Conservation (phyloP, 2,113 vertebrate genomes). For the Silurus asotus region DNA sequence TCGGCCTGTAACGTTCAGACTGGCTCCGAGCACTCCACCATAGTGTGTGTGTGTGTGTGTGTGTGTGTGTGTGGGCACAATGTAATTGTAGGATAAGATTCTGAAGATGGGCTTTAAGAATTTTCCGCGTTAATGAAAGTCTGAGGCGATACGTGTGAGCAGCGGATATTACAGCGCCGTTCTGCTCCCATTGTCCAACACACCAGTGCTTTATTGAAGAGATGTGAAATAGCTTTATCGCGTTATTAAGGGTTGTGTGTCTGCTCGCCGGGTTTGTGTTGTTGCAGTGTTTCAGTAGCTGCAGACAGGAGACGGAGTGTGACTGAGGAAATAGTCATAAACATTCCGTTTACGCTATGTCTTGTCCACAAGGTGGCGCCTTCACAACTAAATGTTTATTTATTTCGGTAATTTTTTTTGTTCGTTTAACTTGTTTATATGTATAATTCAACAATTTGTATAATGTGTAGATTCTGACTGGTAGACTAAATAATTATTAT, state of each 20-base stretch:
- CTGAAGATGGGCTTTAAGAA: conserved; percentile 50
- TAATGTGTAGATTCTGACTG: too few species aligned
- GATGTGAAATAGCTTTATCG: conserved; percentile 59
- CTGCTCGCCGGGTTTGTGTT: conserved; percentile 31
- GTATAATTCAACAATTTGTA: too few species aligned
- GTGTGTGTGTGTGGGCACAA: neutral
- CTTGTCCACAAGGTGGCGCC: too few species aligned
- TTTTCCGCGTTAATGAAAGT: conserved; percentile 55
- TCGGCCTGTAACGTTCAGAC: conserved; percentile 38
- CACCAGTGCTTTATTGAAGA: conserved; percentile 64
- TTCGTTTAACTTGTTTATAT: too few species aligned
- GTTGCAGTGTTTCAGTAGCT: conserved; percentile 15
- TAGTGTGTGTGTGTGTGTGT: neutral
- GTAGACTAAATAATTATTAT: too few species aligned
- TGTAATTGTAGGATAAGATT: conserved; percentile 38
- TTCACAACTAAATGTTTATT: too few species aligned
- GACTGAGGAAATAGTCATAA: conserved; percentile 10
- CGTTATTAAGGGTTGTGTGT: conserved; percentile 51
- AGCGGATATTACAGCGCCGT: conserved; percentile 72
- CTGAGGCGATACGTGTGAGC: conserved; percentile 62
- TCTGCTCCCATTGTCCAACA: conserved; percentile 53
- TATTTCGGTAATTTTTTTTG: too few species aligned
- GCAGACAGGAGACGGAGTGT: conserved; percentile 18
- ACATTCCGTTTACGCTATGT: too few species aligned
- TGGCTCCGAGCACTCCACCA: neutral